Base-by-base conservation (phyloP, 2,113 vertebrate species). In the Gambusia holbrooki region DNA sequence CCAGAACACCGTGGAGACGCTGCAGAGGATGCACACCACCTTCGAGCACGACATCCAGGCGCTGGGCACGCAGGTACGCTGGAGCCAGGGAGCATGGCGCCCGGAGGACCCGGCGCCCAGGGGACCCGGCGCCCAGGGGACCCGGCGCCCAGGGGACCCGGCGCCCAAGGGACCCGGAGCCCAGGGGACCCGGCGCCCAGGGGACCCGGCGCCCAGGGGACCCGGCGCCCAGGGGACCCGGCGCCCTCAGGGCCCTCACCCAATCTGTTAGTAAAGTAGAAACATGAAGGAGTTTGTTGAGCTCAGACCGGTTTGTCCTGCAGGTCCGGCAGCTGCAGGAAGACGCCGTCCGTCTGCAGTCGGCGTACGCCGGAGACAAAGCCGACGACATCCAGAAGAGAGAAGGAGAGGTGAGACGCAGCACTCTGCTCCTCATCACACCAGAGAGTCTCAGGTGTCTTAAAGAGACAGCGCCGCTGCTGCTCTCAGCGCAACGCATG, bases 1-100 rank as follows among this genome's bases (percentile, higher is more conserved):
- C 93, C 98, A 99, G 92, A 99, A 99, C 94, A 99, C 98, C 0
- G 98, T 99, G 92, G 98, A 99, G 92, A 95, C 97, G 0, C 95
- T 99, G 80, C 98, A 99, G 94, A 95, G 98, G 81, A 98, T 97
- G 96, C 98, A 99, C 90, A 98, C 96, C 4, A 96, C 98, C 0
- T 99, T 99, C 22, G 97, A 99, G 35, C 97, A 99, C 0, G 98
- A 99, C 88, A 99, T 99, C 76, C 98, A 99, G 88, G 98, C 98
- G 0, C 94, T 99, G 19, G 98, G 98, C 54, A 98, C 97, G 0
- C 98, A 99, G 97, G 98, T 99, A 84, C 0, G 42, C 12, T 37
- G 35, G 35, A 37, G 35, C 35, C 35, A 37, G 35, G 35, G 9
- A 2, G 35, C 35, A 2, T 35, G 35, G 35, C 9, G 11, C 9